Evolutionary conservation across 30 jellyfish, hydroid and myxozoan genomes (phyloP), one percentile per base, ranked within the genome.

Genomic region (Aurelia aurita): DNA sequence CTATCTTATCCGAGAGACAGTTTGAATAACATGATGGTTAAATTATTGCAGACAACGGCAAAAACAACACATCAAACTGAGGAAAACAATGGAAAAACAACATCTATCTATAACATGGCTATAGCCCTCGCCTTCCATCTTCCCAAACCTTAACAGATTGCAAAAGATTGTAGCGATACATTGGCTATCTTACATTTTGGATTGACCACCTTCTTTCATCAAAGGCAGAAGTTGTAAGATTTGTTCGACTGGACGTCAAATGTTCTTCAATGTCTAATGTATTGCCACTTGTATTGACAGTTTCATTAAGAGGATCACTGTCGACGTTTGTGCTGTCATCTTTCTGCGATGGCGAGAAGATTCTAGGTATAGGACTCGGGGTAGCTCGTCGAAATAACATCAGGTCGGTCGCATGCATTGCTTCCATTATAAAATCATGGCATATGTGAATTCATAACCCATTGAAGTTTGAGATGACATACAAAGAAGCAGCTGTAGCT

Each of bases 391-490:
- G 86, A 70, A 83, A 71, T 6, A 83, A 83, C 32, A 83, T 21
- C 61, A 83, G 29, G 59, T 83, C 93, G 39, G 93, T 46, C 34
- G 79, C 9, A 45, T 83, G 93, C 93, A 83, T 69, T 20, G 93
- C 87, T 59, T 83, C 93, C 93, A 83, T 83, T 28, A 39, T 39
- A 8, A 39, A 39, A 0, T 39, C 51, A 39, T 39, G 0, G 16
- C 13, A 15, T 8, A 2, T 39, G 16, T 15, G 13, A 39, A 39
- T 39, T 15, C 9, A 39, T 39, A 39, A 39, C 15, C 16, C 51
- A 39, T 2, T 39, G 16, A 39, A 39, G 0, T 39, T 39, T 39
- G 51, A 39, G 16, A 39, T 39, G 16, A 14, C 51, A 15, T 0
- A 39, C 15, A 39, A 8, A 39, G 15, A 39, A 8, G 0, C 14